A percentile compares a stretch with the other conserved stretches of the same genome.
Conservation (phyloP, 2,888 invertebrate genomes). For the Eupithecia vulgata region DNA sequence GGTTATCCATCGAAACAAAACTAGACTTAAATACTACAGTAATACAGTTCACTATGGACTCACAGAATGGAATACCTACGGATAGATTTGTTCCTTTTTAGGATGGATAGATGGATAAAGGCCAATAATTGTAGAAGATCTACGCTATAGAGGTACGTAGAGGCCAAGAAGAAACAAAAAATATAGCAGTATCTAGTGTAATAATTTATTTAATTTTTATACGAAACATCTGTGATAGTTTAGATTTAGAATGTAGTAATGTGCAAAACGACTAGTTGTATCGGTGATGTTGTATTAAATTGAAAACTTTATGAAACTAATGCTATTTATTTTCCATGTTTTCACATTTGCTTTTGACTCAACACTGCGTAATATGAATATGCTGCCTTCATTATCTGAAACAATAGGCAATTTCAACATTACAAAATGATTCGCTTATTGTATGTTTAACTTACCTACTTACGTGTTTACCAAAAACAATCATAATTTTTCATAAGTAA, state of each 20-base stretch:
- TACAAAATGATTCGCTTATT: conserved; percentile 1
- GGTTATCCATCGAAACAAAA: neutral
- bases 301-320: conserved; percentile 26
- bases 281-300: conserved; percentile 51
- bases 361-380: conserved; percentile 73
- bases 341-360: conserved; percentile 60
- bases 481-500: neutral
- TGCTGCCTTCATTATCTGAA: conserved; percentile 77
- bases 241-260: conserved; percentile 70
- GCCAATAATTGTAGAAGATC: conserved; percentile 17
- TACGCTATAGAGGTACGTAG: conserved; percentile 22
- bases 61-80: neutral
- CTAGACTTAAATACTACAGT: neutral
- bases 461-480: neutral
- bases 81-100: neutral
- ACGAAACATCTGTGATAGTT: conserved; percentile 78
- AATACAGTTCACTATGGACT: neutral
- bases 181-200: conserved; percentile 35
- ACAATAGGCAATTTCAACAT: conserved; percentile 42
- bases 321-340: conserved; percentile 26
- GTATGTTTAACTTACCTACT: conserved; percentile 2
- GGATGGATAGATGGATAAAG: neutral
- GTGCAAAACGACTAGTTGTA: conserved; percentile 50
- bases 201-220: conserved; percentile 61
- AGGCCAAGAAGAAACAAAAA: conserved; percentile 11